These are phyloP conservation scores for Latrodectus hesperus DNA, from an alignment of 2,888 invertebrate genomes.

Conservation along the genomic window DNA sequence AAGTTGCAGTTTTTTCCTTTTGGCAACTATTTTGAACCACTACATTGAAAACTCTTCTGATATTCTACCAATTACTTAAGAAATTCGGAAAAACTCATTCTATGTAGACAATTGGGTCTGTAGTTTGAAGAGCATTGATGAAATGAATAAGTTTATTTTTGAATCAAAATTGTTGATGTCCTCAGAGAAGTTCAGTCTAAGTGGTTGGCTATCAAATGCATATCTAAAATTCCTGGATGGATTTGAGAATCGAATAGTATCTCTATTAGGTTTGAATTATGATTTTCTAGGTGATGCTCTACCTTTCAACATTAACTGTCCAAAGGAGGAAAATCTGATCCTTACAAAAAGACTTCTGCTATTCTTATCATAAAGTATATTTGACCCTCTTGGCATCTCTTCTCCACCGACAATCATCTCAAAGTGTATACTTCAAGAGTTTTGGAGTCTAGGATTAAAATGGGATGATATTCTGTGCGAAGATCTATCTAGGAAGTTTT, in stretches of 20 bases:
- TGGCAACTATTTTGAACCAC: constrained; percentile 8
- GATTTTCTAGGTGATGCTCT: background rate
- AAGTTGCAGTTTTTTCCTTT: background rate
- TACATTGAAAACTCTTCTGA: background rate
- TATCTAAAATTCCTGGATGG: background rate
- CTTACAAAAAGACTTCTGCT: background rate
- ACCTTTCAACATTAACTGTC: background rate
- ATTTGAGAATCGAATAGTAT: background rate
- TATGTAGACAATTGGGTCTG: constrained; percentile 15
- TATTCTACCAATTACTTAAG: background rate
- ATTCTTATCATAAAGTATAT: constrained; percentile 4
- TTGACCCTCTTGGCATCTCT: constrained; percentile 15
- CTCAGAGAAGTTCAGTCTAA: background rate
- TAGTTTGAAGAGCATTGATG: constrained; percentile 1
- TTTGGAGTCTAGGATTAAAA: background rate
- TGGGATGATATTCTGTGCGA: constrained; percentile 17
- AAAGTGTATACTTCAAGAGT: constrained; percentile 8
- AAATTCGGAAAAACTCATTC: constrained; percentile 23
- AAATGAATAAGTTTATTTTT: background rate
- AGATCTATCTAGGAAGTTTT: background rate
- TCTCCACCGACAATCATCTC: constrained; percentile 2
- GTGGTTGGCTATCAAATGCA: constrained; percentile 9
- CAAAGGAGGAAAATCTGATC: too few relatives aligned
- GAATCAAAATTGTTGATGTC: constrained; percentile 1
- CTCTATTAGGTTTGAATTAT: constrained; percentile 8